Percentiles rank a stretch among this genome's conserved stretches.
phyloP scores from a whole-genome alignment of 2,113 vertebrate genomes.

The Machaerirhynchus nigripectus region DNA sequence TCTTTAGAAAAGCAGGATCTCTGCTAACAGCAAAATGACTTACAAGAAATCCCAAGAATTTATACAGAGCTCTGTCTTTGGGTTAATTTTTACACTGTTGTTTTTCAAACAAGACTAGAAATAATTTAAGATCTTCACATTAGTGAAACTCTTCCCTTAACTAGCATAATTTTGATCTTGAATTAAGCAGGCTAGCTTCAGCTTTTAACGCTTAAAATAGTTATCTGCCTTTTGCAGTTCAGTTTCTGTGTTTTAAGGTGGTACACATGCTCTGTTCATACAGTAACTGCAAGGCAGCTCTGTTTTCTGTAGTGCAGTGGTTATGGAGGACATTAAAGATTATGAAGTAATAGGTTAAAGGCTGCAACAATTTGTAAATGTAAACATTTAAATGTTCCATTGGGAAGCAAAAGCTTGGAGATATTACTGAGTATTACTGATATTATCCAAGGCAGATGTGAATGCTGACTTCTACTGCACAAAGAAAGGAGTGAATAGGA shows the following conservation, averaged over 20 bases:
- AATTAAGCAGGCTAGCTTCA: background rate
- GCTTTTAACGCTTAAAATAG: conserved; percentile 11
- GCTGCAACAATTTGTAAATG: background rate
- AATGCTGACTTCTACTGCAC: background rate
- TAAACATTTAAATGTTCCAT: background rate
- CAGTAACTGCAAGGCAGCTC: background rate
- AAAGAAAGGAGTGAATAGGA: background rate
- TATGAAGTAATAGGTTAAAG: background rate
- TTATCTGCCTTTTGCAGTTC: background rate
- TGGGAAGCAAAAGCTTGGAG: background rate
- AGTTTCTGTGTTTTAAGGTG: background rate
- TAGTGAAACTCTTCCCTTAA: background rate
- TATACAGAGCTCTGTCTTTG: background rate
- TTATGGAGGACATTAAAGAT: background rate
- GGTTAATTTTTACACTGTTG: background rate
- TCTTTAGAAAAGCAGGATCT: background rate
- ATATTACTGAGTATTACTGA: background rate
- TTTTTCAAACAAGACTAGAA: background rate
- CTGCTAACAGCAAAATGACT: background rate
- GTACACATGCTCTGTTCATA: background rate
- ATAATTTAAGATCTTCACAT: background rate
- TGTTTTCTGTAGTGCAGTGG: background rate
- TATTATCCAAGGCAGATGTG: background rate
- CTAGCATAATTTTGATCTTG: background rate
- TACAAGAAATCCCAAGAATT: background rate